These are phyloP conservation scores for Rattus norvegicus DNA, from an alignment of 2,113 vertebrate species.

Conservation along the genomic window GRCr8 NC_086019.1:180550501-180551000, in stretches of 20 bases:
- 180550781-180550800: not conserved
- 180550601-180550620: slow-evolving; percentile 58
- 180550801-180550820: not conserved
- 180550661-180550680: slow-evolving; percentile 55
- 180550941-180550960: not conserved
- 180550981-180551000: not conserved
- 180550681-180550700: slow-evolving; percentile 52
- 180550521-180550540: slow-evolving; percentile 71
- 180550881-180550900: not conserved
- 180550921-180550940: not conserved
- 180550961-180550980: not conserved
- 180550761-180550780: not conserved
- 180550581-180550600: slow-evolving; percentile 73
- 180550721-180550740: slow-evolving; percentile 58
- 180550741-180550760: slow-evolving; percentile 6
- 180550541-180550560: slow-evolving; percentile 78
- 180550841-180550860: not conserved
- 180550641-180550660: not conserved
- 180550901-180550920: not conserved
- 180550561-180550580: slow-evolving; percentile 80
- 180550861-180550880: not conserved
- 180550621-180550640: slow-evolving; percentile 64
- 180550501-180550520: slow-evolving; percentile 78
- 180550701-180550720: slow-evolving; percentile 44
- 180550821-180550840: not conserved